A percentile compares a stretch with the other conserved stretches of the same genome.
Conservation (phyloP, 2,888 invertebrate species). For the Sussaba pulchella region DNA sequence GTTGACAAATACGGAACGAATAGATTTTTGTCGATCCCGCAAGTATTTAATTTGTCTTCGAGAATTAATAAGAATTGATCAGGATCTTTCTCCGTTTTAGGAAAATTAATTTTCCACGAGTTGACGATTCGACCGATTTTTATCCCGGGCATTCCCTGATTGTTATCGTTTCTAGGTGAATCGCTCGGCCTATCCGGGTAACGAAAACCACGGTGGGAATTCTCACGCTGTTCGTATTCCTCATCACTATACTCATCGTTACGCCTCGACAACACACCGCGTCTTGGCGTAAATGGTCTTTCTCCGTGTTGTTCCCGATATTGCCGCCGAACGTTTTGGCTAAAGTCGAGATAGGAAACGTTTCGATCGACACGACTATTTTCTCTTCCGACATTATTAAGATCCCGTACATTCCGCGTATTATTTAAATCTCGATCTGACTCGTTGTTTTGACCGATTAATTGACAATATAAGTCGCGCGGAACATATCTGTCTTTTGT, state of each 20-base stretch:
- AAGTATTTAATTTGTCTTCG: slow-evolving; percentile 38
- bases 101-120: slow-evolving; percentile 54
- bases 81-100: slow-evolving; percentile 57
- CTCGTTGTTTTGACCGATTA: background rate
- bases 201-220: background rate
- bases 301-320: background rate
- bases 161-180: too few relatives aligned
- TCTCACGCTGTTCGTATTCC: background rate
- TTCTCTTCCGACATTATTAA: background rate
- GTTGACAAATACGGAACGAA: slow-evolving; percentile 57
- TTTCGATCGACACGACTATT: background rate
- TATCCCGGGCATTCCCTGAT: background rate
- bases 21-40: slow-evolving; percentile 61
- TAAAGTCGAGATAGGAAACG: background rate
- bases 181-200: background rate
- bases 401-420: background rate
- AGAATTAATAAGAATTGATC: slow-evolving; percentile 53
- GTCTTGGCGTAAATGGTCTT: background rate
- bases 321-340: background rate
- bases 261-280: background rate
- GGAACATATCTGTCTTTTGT: background rate
- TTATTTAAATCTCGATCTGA: background rate
- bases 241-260: background rate
- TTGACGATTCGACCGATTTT: slow-evolving; percentile 51
- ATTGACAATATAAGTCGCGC: background rate